Evolutionary conservation across 2,888 invertebrate genomes (phyloP).

Genomic region (Epinotia bilunana): DNA sequence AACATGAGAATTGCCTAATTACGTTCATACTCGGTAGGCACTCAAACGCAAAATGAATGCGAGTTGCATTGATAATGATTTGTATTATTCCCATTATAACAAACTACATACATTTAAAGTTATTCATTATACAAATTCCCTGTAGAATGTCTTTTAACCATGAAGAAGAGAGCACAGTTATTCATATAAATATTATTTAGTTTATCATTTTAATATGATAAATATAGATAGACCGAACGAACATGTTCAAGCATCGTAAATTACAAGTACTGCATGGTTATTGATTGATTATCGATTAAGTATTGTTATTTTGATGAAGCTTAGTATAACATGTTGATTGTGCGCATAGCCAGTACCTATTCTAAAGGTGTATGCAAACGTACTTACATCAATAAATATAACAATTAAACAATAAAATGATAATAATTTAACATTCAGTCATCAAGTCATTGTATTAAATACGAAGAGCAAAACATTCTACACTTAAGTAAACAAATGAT

Average conservation of each 20-base stretch:
- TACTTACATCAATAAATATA: slow-evolving; percentile 20
- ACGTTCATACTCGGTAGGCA: too few species aligned
- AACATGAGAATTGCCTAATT: too few species aligned
- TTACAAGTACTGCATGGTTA: slow-evolving; percentile 28
- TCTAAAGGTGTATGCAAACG: slow-evolving; percentile 26
- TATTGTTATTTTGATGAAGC: slow-evolving; percentile 24
- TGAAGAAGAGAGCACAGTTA: slow-evolving; percentile 63
- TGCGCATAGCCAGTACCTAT: slow-evolving; percentile 29
- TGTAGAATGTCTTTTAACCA: slow-evolving; percentile 73
- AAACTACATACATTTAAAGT: slow-evolving; percentile 43
- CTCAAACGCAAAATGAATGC: background rate
- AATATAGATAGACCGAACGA: slow-evolving; percentile 8
- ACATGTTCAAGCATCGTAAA: background rate
- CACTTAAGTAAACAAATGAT: slow-evolving; percentile 33
- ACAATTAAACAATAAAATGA: slow-evolving; percentile 33
- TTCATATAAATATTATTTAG: slow-evolving; percentile 22
- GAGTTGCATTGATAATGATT: slow-evolving; percentile 9
- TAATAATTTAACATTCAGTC: slow-evolving; percentile 56
- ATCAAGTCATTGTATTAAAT: slow-evolving; percentile 41
- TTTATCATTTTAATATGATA: slow-evolving; percentile 32
- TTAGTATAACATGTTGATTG: slow-evolving; percentile 24
- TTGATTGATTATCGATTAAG: slow-evolving; percentile 6
- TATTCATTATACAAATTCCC: slow-evolving; percentile 62
- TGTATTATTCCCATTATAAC: slow-evolving; percentile 37
- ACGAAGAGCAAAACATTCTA: slow-evolving; percentile 31